Evolutionary conservation across 2,797 vertebrate genomes (phyloP), one percentile per base, ranked within the genome.

Genomic region (Anableps anableps): DNA sequence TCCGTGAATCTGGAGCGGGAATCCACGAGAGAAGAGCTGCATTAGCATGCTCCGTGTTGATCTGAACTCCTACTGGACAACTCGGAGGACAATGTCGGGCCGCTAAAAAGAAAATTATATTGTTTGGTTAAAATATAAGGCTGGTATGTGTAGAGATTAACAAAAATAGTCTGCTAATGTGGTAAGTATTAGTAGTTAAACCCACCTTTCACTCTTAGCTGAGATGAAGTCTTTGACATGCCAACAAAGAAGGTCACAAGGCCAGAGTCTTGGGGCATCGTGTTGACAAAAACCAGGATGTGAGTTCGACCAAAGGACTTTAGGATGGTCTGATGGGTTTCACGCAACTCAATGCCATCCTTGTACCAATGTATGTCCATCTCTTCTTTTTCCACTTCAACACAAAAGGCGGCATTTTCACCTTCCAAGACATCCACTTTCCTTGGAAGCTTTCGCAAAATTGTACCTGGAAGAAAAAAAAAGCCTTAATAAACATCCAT

Each of bases 401-500:
- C 98, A 16, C 97, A 98, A 89, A 99, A 98, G 47, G 97, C 98
- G 0, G 98, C 98, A 0, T 99, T 99, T 95, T 99, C 99, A 1
- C 98, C 98, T 83, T 99, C 98, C 62, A 98, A 94, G 58, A 99
- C 98, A 0, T 99, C 98, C 43, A 99, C 95, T 82, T 99, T 99
- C 87, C 98, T 95, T 0, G 99, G 99, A 85, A 99, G 93, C 79
- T 98, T 97, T 88, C 98, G 97, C 31, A 95, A 83, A 36, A 99
- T 99, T 81, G 97, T 95, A 34, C 99, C 99, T 99, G 75, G 0
- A 88, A 82, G 29, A 21, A 84, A 75, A 89, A 17, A 81, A 3
- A 75, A 23, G 9, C 38, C 41, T 26, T 38, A 66, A 10, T 36
- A 38, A 19, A 2, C 66, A 71, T 14, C 23, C 13, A 45, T 45